phyloP scores from a whole-genome alignment of 2,113 vertebrate genomes.

The Thalassoma bifasciatum region DNA sequence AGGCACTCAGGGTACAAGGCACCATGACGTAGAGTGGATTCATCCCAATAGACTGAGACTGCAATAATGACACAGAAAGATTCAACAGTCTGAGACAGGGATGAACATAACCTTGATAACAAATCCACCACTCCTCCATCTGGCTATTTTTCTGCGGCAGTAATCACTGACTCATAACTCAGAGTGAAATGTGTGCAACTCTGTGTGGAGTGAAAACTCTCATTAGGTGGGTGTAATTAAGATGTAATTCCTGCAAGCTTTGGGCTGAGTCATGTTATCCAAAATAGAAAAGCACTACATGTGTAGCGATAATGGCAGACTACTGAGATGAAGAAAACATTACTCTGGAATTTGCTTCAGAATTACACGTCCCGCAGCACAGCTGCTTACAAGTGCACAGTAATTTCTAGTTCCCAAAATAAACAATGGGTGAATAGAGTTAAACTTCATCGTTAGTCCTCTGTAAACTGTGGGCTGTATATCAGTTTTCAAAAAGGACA shows the following conservation, averaged over 20 bases:
- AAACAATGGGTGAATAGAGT: conserved; percentile 54
- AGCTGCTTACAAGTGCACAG: conserved; percentile 47
- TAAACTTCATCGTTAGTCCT: conserved; percentile 40
- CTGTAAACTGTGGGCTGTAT: conserved; percentile 32
- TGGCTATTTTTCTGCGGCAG: conserved; percentile 54
- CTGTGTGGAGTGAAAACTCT: conserved; percentile 57
- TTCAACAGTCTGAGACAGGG: conserved; percentile 39
- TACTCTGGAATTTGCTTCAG: conserved; percentile 55
- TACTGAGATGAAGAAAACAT: conserved; percentile 44
- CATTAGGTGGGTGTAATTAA: conserved; percentile 78
- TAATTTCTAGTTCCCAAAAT: conserved; percentile 70
- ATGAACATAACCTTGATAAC: conserved; percentile 48
- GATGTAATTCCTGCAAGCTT: conserved; percentile 62
- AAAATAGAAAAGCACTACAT: conserved; percentile 55
- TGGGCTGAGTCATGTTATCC: conserved; percentile 73
- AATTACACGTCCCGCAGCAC: conserved; percentile 58
- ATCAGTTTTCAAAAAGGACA: conserved; percentile 26
- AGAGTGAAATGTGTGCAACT: conserved; percentile 65
- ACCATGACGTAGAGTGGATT: conserved; percentile 96
- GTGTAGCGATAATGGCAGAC: conserved; percentile 65
- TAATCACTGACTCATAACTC: conserved; percentile 70
- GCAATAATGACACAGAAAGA: conserved; percentile 67
- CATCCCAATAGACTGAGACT: conserved; percentile 91
- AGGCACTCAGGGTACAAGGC: conserved; percentile 92
- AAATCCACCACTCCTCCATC: conserved; percentile 42